Evolutionary conservation across 2,113 vertebrate genomes (phyloP).

Genomic region (Anhinga rufa): DNA sequence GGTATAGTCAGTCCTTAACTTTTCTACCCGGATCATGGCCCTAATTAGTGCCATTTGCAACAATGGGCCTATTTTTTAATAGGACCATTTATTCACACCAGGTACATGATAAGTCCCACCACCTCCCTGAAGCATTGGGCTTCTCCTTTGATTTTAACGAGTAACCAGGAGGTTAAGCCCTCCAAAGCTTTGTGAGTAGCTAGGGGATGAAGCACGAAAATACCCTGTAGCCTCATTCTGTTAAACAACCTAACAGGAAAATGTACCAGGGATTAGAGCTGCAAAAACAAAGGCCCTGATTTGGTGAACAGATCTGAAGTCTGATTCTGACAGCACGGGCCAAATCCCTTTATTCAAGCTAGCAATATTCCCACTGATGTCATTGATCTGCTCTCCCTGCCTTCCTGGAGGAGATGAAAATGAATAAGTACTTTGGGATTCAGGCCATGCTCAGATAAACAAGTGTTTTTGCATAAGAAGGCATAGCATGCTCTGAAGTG

Average conservation of each 20-base stretch:
- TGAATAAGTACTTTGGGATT: conserved; percentile 44
- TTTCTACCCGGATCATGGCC: neutral
- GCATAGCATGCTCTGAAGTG: conserved; percentile 16
- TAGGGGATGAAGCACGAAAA: neutral
- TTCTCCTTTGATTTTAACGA: neutral
- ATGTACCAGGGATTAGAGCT: conserved; percentile 36
- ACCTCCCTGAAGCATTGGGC: neutral
- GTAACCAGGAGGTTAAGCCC: neutral
- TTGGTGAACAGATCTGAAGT: conserved; percentile 37
- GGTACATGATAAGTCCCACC: neutral
- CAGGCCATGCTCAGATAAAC: conserved; percentile 25
- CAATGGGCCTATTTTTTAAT: neutral
- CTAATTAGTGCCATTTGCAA: neutral
- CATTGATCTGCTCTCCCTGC: conserved; percentile 17
- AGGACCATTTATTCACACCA: neutral
- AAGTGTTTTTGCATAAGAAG: conserved; percentile 16
- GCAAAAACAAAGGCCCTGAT: conserved; percentile 33
- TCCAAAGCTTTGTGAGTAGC: neutral
- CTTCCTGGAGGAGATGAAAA: neutral
- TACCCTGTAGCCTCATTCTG: conserved; percentile 6
- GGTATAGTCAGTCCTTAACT: neutral
- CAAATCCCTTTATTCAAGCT: conserved; percentile 55
- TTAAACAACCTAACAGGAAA: conserved; percentile 4
- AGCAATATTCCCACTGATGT: conserved; percentile 45
- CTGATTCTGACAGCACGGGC: conserved; percentile 26